Percentiles rank a stretch among this genome's conserved stretches.
Conservation (phyloP, 2,797 vertebrate genomes). For the Meda fulgida region DNA sequence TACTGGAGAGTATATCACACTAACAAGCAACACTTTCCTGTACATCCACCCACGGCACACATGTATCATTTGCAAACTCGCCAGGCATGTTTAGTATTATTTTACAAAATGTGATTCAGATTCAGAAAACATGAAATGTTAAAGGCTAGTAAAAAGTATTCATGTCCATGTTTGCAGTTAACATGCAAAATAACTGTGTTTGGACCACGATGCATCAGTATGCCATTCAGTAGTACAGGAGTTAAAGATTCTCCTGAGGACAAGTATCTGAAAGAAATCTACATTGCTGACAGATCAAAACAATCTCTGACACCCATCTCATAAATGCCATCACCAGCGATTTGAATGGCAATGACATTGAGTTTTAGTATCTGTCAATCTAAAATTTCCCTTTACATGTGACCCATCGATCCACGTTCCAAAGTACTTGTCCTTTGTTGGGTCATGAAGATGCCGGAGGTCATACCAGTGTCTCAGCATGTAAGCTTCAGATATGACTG, state of each 20-base stretch:
- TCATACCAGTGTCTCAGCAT: background rate
- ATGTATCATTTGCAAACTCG: background rate
- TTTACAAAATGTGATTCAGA: background rate
- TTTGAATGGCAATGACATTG: slow-evolving; percentile 17
- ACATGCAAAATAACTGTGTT: background rate
- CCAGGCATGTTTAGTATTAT: background rate
- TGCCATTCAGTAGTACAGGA: slow-evolving; percentile 3
- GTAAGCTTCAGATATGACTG: background rate
- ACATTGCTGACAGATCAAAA: slow-evolving; percentile 38
- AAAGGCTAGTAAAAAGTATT: background rate
- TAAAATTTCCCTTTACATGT: slow-evolving; percentile 23
- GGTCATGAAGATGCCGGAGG: background rate
- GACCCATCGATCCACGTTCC: background rate
- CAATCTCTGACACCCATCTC: slow-evolving; percentile 38
- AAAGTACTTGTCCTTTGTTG: background rate
- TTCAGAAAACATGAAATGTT: background rate
- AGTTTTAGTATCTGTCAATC: slow-evolving; percentile 8
- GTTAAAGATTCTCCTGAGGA: slow-evolving; percentile 18
- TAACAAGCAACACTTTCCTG: slow-evolving; percentile 25
- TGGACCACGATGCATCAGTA: background rate
- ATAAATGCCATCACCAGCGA: slow-evolving; percentile 31
- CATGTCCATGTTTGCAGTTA: background rate
- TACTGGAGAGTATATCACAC: slow-evolving; percentile 32
- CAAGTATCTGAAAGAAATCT: slow-evolving; percentile 26
- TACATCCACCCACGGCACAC: slow-evolving; percentile 22